These are phyloP conservation scores for Drosophila histrio DNA, from an alignment of 2,888 invertebrate species.

Conservation along the genomic window DNA sequence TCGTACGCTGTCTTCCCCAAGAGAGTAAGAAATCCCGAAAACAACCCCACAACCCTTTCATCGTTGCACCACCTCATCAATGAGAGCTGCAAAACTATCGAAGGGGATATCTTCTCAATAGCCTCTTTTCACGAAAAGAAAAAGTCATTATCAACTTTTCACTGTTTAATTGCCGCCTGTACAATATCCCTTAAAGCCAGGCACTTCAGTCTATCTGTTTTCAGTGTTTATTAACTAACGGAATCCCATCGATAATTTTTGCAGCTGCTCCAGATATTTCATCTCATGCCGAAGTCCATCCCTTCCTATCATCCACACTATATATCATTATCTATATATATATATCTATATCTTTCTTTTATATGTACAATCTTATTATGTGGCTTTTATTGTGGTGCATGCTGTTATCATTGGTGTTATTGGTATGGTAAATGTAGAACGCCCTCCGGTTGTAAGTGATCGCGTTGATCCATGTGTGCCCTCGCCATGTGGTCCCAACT, in stretches of 20 bases:
- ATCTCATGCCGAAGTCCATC: conserved; percentile 11
- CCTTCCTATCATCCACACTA: conserved; percentile 14
- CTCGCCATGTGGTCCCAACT: conserved; percentile 93
- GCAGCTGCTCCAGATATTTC: conserved; percentile 20
- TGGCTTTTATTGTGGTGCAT: conserved; percentile 75
- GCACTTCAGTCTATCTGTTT: too few relatives aligned
- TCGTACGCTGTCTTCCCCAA: conserved; percentile 89
- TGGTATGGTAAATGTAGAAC: conserved; percentile 71
- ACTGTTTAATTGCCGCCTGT: too few relatives aligned
- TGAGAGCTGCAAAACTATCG: not conserved
- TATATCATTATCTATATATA: conserved; percentile 30
- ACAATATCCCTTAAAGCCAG: too few relatives aligned
- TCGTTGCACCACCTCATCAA: not conserved
- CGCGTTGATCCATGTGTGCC: conserved; percentile 90
- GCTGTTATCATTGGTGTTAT: conserved; percentile 62
- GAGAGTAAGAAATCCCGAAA: conserved; percentile 86
- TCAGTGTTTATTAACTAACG: too few relatives aligned
- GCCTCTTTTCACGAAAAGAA: too few relatives aligned
- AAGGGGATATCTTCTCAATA: too few relatives aligned
- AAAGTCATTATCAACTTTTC: too few relatives aligned
- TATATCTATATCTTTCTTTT: conserved; percentile 47
- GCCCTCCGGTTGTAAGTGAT: conserved; percentile 72
- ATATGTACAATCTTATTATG: conserved; percentile 61
- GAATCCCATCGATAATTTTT: conserved; percentile 11
- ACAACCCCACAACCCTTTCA: conserved; percentile 7